These are phyloP conservation scores for Pseudonaja textilis DNA, from an alignment of 2,113 vertebrate species.

Conservation along the genomic window DNA sequence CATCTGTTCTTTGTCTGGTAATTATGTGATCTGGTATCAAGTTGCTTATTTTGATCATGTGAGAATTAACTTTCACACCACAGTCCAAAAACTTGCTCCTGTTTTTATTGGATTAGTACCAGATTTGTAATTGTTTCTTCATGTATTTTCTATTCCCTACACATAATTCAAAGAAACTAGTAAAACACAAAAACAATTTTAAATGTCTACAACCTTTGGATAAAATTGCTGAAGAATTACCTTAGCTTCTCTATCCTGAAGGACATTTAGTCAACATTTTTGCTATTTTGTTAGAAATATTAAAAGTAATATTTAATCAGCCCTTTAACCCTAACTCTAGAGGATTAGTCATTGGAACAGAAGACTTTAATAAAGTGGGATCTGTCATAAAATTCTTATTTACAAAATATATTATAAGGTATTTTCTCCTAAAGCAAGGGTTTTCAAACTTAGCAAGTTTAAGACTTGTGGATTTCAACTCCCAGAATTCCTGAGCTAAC, in stretches of 20 bases:
- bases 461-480: too few species aligned
- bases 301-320: background rate
- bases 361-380: constrained; percentile 45
- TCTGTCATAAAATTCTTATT: constrained; percentile 28
- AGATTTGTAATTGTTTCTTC: background rate
- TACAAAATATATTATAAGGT: background rate
- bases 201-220: background rate
- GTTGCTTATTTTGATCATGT: background rate
- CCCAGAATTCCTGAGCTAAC: too few species aligned
- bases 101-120: background rate
- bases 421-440: constrained; percentile 18
- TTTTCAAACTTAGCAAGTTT: too few species aligned
- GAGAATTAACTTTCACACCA: background rate
- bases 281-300: constrained; percentile 37
- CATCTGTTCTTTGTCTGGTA: background rate
- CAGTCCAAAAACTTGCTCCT: background rate
- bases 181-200: background rate
- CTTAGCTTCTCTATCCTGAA: background rate
- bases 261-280: background rate
- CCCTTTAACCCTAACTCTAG: background rate
- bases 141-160: background rate
- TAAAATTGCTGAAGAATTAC: background rate
- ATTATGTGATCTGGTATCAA: background rate
- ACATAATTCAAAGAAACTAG: background rate
- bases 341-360: constrained; percentile 40